These are phyloP conservation scores for Eleutherodactylus coqui DNA, from an alignment of 2,797 vertebrate genomes.

Conservation along the genomic window DNA sequence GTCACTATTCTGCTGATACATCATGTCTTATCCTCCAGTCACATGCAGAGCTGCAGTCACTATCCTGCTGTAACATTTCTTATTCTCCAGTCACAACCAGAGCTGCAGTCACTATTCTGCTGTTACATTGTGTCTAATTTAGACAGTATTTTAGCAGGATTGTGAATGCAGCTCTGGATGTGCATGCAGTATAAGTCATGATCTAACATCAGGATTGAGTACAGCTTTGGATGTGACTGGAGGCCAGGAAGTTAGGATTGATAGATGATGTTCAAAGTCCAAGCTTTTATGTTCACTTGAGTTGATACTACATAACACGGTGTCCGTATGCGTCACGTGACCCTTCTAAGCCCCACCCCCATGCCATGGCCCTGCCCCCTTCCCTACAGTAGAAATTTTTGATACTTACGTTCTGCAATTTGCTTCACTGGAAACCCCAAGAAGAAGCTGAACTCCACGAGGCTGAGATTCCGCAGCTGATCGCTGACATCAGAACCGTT, in stretches of 20 bases:
- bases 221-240: not conserved
- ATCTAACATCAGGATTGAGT: not conserved
- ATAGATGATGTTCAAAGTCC: too few relatives aligned
- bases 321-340: too few relatives aligned
- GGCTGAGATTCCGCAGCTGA: conserved; percentile 86
- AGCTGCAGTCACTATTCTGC: not conserved
- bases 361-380: not conserved
- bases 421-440: conserved; percentile 90
- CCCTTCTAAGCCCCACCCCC: not conserved
- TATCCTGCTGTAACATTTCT: not conserved
- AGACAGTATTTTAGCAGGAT: not conserved
- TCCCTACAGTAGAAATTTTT: not conserved
- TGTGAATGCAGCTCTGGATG: not conserved
- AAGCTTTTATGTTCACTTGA: not conserved
- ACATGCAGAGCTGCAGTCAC: not conserved
- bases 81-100: not conserved
- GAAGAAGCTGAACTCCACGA: conserved; percentile 98
- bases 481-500: conserved; percentile 87
- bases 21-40: not conserved
- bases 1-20: too few relatives aligned
- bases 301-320: not conserved
- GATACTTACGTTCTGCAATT: conserved; percentile 90
- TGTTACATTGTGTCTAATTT: not conserved
- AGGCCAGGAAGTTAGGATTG: not conserved
- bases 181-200: not conserved